These are phyloP conservation scores for Platalea minor DNA, from an alignment of 2,797 vertebrate genomes.

Conservation along the genomic window DNA sequence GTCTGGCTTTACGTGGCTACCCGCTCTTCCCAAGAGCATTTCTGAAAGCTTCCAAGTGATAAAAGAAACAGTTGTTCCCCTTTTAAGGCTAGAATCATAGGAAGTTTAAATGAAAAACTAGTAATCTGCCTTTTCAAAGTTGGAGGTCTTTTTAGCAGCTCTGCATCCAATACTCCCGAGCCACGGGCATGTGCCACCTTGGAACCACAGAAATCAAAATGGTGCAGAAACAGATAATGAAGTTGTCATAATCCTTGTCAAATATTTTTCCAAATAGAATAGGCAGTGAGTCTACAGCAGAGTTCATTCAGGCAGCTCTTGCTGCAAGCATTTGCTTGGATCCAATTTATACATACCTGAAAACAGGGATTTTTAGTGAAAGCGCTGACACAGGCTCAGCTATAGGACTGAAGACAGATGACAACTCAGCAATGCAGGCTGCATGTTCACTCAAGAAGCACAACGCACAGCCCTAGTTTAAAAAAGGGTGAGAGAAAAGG, in stretches of 20 bases:
- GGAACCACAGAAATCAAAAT: background rate
- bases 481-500: background rate
- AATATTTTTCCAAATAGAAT: background rate
- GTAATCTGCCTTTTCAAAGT: background rate
- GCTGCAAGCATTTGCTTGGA: background rate
- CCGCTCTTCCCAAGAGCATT: background rate
- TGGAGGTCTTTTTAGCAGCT: background rate
- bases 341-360: background rate
- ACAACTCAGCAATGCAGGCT: background rate
- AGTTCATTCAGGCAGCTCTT: background rate
- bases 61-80: background rate
- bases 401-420: background rate
- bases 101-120: background rate
- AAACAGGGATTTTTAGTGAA: background rate
- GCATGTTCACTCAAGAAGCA: background rate
- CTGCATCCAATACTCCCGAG: background rate
- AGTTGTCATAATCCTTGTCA: background rate
- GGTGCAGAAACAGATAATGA: background rate
- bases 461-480: background rate
- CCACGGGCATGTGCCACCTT: background rate
- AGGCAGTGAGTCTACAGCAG: background rate
- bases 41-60: background rate
- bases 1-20: background rate
- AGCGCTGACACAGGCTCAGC: background rate
- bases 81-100: background rate